Conservation (phyloP, 1,140 invertebrate genomes). For the Lamellibrachia luymesi region DNA sequence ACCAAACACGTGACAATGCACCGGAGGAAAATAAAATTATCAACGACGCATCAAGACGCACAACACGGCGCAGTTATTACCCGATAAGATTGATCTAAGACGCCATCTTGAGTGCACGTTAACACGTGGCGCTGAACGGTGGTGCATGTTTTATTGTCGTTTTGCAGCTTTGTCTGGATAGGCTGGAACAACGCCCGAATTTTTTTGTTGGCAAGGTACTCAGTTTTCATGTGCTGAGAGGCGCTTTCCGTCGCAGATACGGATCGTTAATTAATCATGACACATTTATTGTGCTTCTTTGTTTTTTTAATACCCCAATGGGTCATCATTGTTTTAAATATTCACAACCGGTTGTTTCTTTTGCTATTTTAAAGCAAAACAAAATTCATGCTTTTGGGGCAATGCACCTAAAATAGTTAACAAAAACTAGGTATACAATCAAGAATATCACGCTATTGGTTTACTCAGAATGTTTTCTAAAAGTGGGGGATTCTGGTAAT, state of each 20-base stretch:
- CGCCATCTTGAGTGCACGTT: background rate
- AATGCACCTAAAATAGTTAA: too few species aligned
- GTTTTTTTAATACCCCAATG: background rate
- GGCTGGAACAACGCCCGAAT: background rate
- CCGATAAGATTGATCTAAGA: background rate
- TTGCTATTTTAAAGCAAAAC: background rate
- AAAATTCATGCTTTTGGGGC: too few species aligned
- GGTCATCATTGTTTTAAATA: background rate
- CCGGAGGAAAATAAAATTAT: background rate
- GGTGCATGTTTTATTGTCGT: background rate
- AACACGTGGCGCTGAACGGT: background rate
- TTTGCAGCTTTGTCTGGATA: background rate
- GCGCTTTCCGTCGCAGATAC: background rate
- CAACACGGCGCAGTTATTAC: background rate
- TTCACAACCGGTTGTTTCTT: background rate
- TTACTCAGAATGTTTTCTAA: too few species aligned
- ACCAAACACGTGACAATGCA: background rate
- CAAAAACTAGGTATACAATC: too few species aligned
- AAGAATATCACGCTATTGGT: too few species aligned
- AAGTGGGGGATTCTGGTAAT: too few species aligned
- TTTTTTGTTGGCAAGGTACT: background rate
- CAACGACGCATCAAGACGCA: background rate
- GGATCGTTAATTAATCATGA: background rate
- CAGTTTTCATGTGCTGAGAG: background rate
- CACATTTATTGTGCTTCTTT: background rate